Evolutionary conservation across 2,113 vertebrate genomes (phyloP).

Genomic region (Eulemur macaco): DNA sequence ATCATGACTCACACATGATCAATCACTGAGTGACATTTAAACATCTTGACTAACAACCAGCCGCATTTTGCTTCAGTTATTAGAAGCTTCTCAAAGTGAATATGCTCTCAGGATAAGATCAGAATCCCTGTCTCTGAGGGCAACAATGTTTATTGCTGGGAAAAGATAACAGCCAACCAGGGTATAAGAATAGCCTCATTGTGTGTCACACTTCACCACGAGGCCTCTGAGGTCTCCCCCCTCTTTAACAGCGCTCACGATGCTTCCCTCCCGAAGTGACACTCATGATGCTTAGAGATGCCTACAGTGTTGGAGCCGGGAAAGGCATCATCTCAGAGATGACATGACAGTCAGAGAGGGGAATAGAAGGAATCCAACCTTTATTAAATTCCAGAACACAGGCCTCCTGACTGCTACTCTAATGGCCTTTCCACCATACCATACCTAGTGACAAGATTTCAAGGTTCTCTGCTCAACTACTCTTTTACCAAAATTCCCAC

Average conservation of each 20-base stretch:
- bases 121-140: background rate
- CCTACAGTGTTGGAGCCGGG: background rate
- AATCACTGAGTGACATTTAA: background rate
- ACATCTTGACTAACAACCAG: background rate
- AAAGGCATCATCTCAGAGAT: background rate
- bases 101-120: background rate
- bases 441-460: background rate
- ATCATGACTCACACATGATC: slow-evolving; percentile 27
- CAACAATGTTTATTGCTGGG: background rate
- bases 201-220: background rate
- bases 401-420: background rate
- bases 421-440: background rate
- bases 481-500: background rate
- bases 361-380: background rate
- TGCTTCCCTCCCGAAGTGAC: background rate
- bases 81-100: background rate
- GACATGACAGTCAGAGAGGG: background rate
- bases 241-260: background rate
- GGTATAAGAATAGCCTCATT: background rate
- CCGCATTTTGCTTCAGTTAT: background rate
- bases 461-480: background rate
- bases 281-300: background rate
- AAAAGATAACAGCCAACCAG: background rate
- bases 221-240: background rate
- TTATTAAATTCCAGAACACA: background rate